Base-by-base conservation (phyloP, 2,797 vertebrate genomes). In the Myiothlypis chrysogaster region DNA sequence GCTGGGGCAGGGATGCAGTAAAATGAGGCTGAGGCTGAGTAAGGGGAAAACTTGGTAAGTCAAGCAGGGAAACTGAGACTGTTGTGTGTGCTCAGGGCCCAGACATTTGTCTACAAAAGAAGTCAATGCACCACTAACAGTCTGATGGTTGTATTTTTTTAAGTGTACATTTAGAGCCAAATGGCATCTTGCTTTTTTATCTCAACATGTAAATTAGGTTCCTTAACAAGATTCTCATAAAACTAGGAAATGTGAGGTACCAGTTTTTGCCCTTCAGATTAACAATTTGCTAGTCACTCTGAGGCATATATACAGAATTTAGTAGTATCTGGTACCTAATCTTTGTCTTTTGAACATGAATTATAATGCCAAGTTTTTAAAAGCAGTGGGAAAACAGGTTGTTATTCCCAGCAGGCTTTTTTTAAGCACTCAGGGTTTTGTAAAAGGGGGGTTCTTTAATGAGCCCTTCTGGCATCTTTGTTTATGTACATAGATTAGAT, bases 341-440 rank as follows among this genome's bases (percentile, higher is more conserved):
- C 44, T 71, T 73, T 77, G 22, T 69, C 20, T 88, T 85, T 78
- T 53, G 24, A 83, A 86, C 37, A 23, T 21, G 77, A 80, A 71
- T 63, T 52, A 22, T 25, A 68, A 63, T 47, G 43, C 15, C 25
- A 28, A 34, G 5, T 60, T 86, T 85, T 89, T 35, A 57, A 89
- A 18, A 89, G 30, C 19, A 24, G 44, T 44, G 63, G 47, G 52
- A 84, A 96, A 87, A 30, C 11, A 8, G 28, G 23, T 28, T 56
- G 21, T 66, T 91, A 87, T 32, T 89, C 70, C 34, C 34, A 79
- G 28, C 16, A 73, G 34, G 34, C 21, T 70, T 87, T 77, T 89
- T 55, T 39, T 32, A 69, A 73, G 44, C 32, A n/a, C 6, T 44
- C 12, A 12, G 12, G 7, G 5, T 49, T 93, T 94, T 84, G 16